These are phyloP conservation scores for Chelonoidis abingdonii DNA, from an alignment of 2,113 vertebrate genomes.

Conservation along the genomic window DNA sequence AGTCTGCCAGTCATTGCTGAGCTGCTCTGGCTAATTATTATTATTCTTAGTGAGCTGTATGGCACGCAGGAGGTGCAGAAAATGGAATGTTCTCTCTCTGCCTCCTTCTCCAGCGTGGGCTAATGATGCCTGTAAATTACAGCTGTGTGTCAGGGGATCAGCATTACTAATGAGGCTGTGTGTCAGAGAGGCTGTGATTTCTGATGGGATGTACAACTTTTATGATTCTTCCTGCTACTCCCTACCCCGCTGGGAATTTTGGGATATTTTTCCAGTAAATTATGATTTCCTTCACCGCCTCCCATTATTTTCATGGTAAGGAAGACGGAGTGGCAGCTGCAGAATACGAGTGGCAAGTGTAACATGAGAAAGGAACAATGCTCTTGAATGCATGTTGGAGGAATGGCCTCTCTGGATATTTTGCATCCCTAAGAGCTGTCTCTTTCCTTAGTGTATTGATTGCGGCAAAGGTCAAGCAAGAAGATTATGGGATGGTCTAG, in stretches of 20 bases:
- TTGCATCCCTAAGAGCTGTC: background rate
- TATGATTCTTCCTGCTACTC: background rate
- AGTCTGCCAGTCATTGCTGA: constrained; percentile 33
- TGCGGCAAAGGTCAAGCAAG: background rate
- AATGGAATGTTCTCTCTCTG: background rate
- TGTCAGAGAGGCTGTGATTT: background rate
- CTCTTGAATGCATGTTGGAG: fast-evolving
- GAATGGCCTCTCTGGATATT: background rate
- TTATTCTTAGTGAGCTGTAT: background rate
- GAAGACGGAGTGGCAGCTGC: background rate
- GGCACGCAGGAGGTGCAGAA: background rate
- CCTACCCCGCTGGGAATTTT: background rate
- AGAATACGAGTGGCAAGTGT: background rate
- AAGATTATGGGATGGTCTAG: background rate
- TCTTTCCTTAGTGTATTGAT: background rate
- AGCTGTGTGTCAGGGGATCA: constrained; percentile 31
- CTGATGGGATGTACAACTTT: background rate
- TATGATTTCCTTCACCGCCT: background rate
- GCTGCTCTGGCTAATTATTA: constrained; percentile 51
- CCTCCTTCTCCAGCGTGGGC: background rate
- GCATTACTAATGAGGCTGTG: background rate
- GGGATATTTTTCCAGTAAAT: background rate
- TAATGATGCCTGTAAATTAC: constrained; percentile 41
- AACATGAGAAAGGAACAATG: background rate
- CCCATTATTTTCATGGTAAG: too few relatives aligned